A percentile compares a stretch with the other conserved stretches of the same genome.
phyloP scores from a whole-genome alignment of 1,140 invertebrate species.

The Zaprionus ghesquierei region DNA sequence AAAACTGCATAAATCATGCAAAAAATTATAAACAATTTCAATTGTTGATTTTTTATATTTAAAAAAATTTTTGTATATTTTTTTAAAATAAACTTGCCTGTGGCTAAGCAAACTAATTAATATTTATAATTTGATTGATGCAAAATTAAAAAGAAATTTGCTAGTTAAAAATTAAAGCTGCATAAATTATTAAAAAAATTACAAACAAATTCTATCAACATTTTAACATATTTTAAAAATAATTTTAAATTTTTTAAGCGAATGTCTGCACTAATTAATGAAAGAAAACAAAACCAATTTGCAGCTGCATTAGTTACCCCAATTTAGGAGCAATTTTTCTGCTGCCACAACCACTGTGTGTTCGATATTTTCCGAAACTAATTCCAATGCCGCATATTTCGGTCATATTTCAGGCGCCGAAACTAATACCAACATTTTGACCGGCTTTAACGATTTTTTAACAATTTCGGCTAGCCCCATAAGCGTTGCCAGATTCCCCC shows the following conservation, averaged over 20 bases:
- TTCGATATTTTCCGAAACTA: not conserved
- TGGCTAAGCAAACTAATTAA: not conserved
- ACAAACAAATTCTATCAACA: not conserved
- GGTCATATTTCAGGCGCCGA: not conserved
- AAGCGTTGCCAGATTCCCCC: not conserved
- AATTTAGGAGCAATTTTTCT: no score
- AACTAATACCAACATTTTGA: not conserved
- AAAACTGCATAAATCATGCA: not conserved
- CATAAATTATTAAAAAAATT: not conserved
- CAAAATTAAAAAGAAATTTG: no score
- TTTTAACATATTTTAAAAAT: not conserved
- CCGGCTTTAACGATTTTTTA: conserved; percentile 1
- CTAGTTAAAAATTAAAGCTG: not conserved
- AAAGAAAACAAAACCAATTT: no score
- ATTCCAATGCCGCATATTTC: not conserved
- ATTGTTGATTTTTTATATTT: not conserved
- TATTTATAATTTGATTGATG: not conserved
- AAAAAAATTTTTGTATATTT: not conserved
- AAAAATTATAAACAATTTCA: not conserved
- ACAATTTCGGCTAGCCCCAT: not conserved
- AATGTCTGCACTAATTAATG: no score
- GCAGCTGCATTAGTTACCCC: no score
- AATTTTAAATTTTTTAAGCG: not conserved
- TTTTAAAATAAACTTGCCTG: not conserved
- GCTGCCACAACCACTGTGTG: not conserved